Evolutionary conservation across 2,113 vertebrate genomes (phyloP), one percentile per base, ranked within the genome.

Genomic region (Plecturocebus donacophilus): DNA sequence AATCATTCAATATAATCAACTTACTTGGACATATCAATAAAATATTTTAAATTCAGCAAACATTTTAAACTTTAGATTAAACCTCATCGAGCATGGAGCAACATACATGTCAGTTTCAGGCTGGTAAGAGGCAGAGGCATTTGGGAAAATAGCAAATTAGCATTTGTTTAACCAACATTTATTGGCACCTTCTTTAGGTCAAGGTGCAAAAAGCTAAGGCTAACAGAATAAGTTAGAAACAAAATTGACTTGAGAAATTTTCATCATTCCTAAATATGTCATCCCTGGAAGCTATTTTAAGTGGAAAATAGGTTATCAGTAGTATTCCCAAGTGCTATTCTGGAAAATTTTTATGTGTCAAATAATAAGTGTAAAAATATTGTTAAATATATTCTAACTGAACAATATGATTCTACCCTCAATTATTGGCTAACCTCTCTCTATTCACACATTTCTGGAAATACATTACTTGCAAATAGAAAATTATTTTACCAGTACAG

Each of bases 351-450:
- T 42, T 82, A 38, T 80, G n/a, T 76, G 35, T 85, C 77, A 85
- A 54, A 80, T 75, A 81, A n/a, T 76, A 90, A 77, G 71, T 82
- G 73, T 94, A 85, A 93, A 91, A 92, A 68, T 49, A 58, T n/a
- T 58, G 76, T 81, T 73, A 54, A 61, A 68, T 83, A 35, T 7
- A 42, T 8, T 91, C n/a, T 68, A 49, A 45, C 45, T 30, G 21
- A 90, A 76, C 1, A 76, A 13, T 81, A 21, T 35, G 27, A 10
- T 54, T 30, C 17, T 95, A 25, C 30, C 54, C 52, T 93, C 64
- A 76, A n/a, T 88, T 81, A 88, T 76, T 91, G 42, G 40, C 42
- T 40, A 71, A 42, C 3, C 10, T 79, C 45, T 87, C 21, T 91
- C 14, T 87, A 11, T 47, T 92, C 47, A 83, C 68, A 75, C 11